phyloP scores from a whole-genome alignment of 1,140 invertebrate species.

The Lepidurus apus region DNA sequence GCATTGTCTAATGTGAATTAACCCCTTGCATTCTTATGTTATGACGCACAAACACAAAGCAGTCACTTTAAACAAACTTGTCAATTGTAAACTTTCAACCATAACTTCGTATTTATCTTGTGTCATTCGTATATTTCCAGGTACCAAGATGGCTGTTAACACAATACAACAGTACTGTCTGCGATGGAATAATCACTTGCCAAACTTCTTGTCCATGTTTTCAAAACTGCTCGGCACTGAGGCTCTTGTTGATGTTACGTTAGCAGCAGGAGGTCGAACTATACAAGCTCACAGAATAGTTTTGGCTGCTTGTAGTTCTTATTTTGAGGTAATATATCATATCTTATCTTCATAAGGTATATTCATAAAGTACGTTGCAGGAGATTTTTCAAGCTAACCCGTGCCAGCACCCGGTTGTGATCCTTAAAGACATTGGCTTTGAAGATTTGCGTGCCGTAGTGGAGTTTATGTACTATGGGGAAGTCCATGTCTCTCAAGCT shows the following conservation, averaged over 20 bases:
- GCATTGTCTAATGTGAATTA: too few species aligned
- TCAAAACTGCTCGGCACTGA: conserved; percentile 69
- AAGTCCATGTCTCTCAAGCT: conserved; percentile 51
- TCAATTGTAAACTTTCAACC: background rate
- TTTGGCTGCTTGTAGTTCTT: conserved; percentile 76
- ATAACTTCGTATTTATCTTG: background rate
- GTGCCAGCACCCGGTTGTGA: conserved; percentile 82
- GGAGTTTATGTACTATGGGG: conserved; percentile 87
- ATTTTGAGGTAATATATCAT: conserved; percentile 62
- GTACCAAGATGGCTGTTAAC: background rate
- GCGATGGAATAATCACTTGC: conserved; percentile 83
- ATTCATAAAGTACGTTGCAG: conserved; percentile 47
- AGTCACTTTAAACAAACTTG: background rate
- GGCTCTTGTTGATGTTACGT: conserved; percentile 78
- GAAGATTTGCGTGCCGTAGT: conserved; percentile 80
- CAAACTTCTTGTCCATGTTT: conserved; percentile 80
- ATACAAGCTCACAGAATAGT: conserved; percentile 80
- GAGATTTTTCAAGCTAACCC: conserved; percentile 75
- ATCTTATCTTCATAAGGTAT: background rate
- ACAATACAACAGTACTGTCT: conserved; percentile 70
- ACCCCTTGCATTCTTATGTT: too few species aligned
- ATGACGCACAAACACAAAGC: too few species aligned
- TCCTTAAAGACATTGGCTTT: conserved; percentile 80
- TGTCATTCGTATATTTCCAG: background rate
- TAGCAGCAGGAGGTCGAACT: conserved; percentile 75